Conservation (phyloP, 1,140 invertebrate genomes). For the Aphaenogaster floridana region DNA sequence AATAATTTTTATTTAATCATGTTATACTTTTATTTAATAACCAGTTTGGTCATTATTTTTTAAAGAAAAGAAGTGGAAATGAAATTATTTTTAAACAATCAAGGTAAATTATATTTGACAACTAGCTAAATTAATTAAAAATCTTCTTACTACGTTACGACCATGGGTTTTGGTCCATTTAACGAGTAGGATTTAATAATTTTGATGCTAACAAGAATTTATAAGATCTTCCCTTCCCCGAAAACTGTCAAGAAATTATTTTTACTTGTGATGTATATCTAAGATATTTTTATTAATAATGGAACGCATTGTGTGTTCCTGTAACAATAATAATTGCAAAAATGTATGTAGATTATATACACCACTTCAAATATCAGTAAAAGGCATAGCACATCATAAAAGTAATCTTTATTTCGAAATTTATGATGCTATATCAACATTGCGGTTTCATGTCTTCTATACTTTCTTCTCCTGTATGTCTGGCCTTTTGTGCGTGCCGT, state of each 20-base stretch:
- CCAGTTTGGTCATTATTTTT: neutral
- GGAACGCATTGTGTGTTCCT: neutral
- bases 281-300: constrained; percentile 27
- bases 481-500: constrained; percentile 95
- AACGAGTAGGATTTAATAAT: too few relatives aligned
- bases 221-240: too few relatives aligned
- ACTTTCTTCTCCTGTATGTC: constrained; percentile 88
- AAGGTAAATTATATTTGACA: too few relatives aligned
- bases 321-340: neutral
- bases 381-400: neutral
- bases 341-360: constrained; percentile 27
- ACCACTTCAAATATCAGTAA: neutral
- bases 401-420: constrained; percentile 26
- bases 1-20: neutral
- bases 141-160: too few relatives aligned
- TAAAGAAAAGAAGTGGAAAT: neutral
- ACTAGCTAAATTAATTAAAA: too few relatives aligned
- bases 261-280: neutral
- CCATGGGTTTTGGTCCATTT: too few relatives aligned
- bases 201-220: too few relatives aligned
- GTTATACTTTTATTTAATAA: neutral
- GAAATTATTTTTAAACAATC: neutral
- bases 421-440: constrained; percentile 47
- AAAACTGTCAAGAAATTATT: neutral
- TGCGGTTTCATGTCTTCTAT: constrained; percentile 28